These are phyloP conservation scores for Petaurus breviceps DNA, from an alignment of 2,113 vertebrate genomes.

Conservation along the genomic window DNA sequence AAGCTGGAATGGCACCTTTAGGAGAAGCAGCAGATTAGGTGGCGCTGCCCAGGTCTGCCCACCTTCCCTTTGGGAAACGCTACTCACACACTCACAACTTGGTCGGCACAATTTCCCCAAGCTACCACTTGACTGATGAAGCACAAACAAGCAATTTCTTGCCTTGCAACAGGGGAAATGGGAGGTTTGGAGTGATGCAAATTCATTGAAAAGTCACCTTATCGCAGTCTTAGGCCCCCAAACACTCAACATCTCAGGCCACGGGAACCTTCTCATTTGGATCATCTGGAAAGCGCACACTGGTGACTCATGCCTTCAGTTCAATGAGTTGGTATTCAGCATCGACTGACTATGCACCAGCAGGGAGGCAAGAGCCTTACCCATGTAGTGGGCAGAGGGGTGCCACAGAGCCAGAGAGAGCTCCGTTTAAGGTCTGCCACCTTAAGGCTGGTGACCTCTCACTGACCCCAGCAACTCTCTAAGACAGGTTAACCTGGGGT, in stretches of 20 bases:
- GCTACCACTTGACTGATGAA: slow-evolving; percentile 24
- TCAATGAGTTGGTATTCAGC: neutral
- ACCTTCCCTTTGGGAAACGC: neutral
- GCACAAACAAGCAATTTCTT: slow-evolving; percentile 9
- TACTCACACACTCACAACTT: neutral
- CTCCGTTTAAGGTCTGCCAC: neutral
- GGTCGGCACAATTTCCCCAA: neutral
- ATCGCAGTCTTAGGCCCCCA: slow-evolving; percentile 5
- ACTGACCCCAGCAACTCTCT: no score
- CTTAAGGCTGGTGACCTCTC: neutral
- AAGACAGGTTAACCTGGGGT: neutral
- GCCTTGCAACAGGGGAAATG: slow-evolving; percentile 25
- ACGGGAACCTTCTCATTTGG: slow-evolving; percentile 22
- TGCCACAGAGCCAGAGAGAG: neutral
- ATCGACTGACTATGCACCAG: neutral
- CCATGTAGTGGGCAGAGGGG: neutral
- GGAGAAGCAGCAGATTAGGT: neutral
- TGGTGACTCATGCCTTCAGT: neutral
- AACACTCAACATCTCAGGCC: slow-evolving; percentile 17
- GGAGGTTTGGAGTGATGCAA: neutral
- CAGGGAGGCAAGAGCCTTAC: neutral
- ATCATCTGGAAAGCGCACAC: slow-evolving; percentile 42
- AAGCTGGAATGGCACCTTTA: neutral
- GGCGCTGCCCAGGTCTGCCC: neutral
- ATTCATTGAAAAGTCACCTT: slow-evolving; percentile 38